Base-by-base conservation (phyloP, 1,140 invertebrate species). In the Drosophila ironensis region DNA sequence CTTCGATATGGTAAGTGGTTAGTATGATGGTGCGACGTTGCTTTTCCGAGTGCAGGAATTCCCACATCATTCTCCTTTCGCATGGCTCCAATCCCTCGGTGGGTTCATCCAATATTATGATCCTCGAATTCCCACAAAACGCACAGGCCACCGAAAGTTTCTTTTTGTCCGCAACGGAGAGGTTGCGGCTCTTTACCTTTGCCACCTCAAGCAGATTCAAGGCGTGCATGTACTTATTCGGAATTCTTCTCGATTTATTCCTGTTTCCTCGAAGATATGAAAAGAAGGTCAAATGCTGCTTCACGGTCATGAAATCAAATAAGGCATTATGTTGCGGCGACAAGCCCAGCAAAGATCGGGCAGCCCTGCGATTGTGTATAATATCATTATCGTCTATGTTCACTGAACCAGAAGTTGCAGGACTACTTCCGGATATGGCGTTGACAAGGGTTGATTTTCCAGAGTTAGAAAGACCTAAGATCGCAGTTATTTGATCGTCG, bases 1-100 rank as follows among this genome's bases (percentile, higher is more conserved):
- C 50, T 9, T 61, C 50, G 4, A 61, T 54, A 4, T 60, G 56
- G 4, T 53, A 53, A 9, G 48, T 60, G 6, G 56, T 42, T 7
- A 60, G n/a, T 17, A 60, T 54, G 4, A 60, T 19, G 38, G 56
- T 35, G 8, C 56, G 37, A 25, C 56, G 25, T 35, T 14, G 48
- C 16, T 60, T 44, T 11, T 60, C 56, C 5, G 7, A 2, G n/a
- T 25, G 48, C 14, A 60, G 7, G 9, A 60, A 6, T 7, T 60
- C 19, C 56, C 57, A 60, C 17, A 60, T 4, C 37, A 54, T 8
- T 27, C 48, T 22, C 6, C 50, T 12, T 1, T 60, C 57, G 19
- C 48, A 54, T 8, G 38, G 50, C 8, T 54, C 25, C 27, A 54
- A 22, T 3, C 57, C 24, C 27, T 54, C 50, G 6, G 12, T 54